Base-by-base conservation (phyloP, 23 tunicate genomes). In the Halocynthia aurantium region DNA sequence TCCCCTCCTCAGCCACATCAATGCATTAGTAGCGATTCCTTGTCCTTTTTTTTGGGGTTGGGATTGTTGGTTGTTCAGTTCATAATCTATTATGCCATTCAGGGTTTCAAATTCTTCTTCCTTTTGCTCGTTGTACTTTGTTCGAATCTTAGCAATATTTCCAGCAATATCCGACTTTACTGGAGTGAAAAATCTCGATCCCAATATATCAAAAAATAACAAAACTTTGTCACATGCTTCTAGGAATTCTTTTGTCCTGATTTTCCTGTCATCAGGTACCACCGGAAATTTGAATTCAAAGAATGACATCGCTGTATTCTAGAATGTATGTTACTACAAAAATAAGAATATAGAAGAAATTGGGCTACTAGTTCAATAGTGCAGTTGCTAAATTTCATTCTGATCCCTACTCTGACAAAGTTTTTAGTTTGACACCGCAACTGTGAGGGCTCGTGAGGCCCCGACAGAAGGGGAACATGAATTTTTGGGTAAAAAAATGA, bases 1-100 rank as follows among this genome's bases (percentile, higher is more conserved):
- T 5, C 99, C 99, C 13, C 99, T 82, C 74, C 87, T 88, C 20
- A 94, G 85, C 99, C 99, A 94, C 94, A 94, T 84, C 61, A 94
- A 65, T 21, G 99, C 99, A 94, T 94, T 88, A 11, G 99, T 94
- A 17, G 99, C 99, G 19, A 85, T 72, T 50, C 99, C 99, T 57
- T 70, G 81, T n/a, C 90, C 90, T 69, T 86, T 82, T 6, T 77
- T 81, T 73, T 92, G 86, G 62, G 86, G 67, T 10, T 70, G 60
- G 52, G 89, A 88, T 66, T 94, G 96, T 6, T 81, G 81, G 71
- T 94, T 96, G 13, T 77, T 18, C 52, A 58, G 60, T 69, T 88
- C 99, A 22, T 50, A 40, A 44, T 77, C 81, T 13, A 93, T 84
- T 13, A 88, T 72, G 22, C 81, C 89, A 57, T 83, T 58, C 12